Evolutionary conservation across 2,888 invertebrate genomes (phyloP).

Genomic region (Pristionchus fissidentatus): DNA sequence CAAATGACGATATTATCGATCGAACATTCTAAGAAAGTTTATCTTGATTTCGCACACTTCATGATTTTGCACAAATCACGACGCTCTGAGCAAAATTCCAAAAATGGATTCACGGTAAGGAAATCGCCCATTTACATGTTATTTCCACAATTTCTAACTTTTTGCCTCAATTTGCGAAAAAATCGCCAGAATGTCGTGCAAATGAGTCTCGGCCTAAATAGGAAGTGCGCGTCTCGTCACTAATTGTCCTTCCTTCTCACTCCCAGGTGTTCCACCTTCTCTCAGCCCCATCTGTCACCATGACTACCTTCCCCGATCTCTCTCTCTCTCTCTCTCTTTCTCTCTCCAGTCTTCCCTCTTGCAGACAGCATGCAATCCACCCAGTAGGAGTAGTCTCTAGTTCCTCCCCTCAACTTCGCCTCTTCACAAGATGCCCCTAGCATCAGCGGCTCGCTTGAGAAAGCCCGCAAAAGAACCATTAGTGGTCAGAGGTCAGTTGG

Average conservation of each 20-base stretch:
- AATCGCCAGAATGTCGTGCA: too few relatives aligned
- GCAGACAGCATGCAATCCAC: neutral
- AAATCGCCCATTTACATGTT: too few relatives aligned
- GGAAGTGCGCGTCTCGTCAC: neutral
- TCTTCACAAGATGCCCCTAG: slow-evolving; percentile 14
- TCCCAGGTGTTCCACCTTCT: slow-evolving; percentile 23
- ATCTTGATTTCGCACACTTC: neutral
- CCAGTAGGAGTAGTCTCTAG: neutral
- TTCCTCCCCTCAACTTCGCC: neutral
- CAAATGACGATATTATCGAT: too few relatives aligned
- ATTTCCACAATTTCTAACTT: too few relatives aligned
- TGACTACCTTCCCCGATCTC: slow-evolving; percentile 14
- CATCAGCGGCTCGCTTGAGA: slow-evolving; percentile 2
- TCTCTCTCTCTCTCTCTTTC: slow-evolving; percentile 6
- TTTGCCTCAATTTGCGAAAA: too few relatives aligned
- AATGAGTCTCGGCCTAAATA: too few relatives aligned
- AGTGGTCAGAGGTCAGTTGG: slow-evolving; percentile 14
- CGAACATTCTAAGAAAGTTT: too few relatives aligned
- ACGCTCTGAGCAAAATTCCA: too few relatives aligned
- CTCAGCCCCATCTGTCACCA: slow-evolving; percentile 13
- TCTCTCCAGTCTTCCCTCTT: neutral
- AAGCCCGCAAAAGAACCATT: neutral
- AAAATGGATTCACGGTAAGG: too few relatives aligned
- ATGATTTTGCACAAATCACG: too few relatives aligned
- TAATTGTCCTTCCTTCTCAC: slow-evolving; percentile 17